Conservation (phyloP, 1,140 invertebrate genomes). For the Ganaspis sp. region DNA sequence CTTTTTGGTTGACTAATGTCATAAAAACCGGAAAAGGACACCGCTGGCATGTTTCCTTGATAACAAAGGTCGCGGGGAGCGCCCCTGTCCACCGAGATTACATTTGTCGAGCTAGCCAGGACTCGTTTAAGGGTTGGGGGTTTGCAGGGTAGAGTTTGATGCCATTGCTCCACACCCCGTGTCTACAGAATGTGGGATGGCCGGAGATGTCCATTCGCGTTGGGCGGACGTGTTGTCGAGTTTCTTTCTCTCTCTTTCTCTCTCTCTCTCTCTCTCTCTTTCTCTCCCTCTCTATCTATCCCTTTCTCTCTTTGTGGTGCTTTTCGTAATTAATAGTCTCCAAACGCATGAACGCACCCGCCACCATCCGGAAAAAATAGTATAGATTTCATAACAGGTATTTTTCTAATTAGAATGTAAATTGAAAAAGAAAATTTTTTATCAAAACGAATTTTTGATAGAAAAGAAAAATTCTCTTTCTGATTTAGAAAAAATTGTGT, state of each 20-base stretch:
- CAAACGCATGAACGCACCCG: slow-evolving; percentile 44
- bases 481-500: neutral
- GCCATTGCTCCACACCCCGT: slow-evolving; percentile 51
- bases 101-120: slow-evolving; percentile 53
- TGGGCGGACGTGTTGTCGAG: slow-evolving; percentile 29
- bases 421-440: neutral
- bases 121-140: slow-evolving; percentile 55
- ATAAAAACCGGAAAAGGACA: slow-evolving; percentile 15
- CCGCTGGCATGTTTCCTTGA: slow-evolving; percentile 17
- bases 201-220: slow-evolving; percentile 36
- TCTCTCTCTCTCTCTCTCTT: slow-evolving; percentile 46
- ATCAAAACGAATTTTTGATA: no score
- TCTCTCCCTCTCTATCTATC: neutral
- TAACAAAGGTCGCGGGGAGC: slow-evolving; percentile 42
- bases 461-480: no score
- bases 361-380: slow-evolving; percentile 2
- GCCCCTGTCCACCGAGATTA: slow-evolving; percentile 61
- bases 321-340: slow-evolving; percentile 70
- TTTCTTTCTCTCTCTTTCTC: slow-evolving; percentile 29
- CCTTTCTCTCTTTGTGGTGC: slow-evolving; percentile 55
- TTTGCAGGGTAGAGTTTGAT: slow-evolving; percentile 54
- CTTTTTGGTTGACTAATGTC: neutral
- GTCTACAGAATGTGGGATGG: slow-evolving; percentile 38
- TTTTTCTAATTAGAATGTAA: neutral
- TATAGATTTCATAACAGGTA: neutral